These are phyloP conservation scores for Lerista edwardsae DNA, from an alignment of 2,797 vertebrate genomes.

Conservation along the genomic window DNA sequence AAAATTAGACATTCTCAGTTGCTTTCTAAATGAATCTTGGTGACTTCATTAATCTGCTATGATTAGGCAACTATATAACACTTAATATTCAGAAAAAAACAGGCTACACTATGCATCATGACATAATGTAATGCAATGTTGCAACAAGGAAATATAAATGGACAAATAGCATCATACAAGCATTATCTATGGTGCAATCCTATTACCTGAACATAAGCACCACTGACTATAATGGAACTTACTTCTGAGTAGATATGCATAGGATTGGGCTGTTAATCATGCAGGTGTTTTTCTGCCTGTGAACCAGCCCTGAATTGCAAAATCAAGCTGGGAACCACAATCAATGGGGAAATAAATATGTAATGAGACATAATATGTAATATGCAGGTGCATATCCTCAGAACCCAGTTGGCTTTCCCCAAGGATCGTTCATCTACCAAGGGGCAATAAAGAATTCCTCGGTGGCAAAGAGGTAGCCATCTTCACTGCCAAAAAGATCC, in stretches of 20 bases:
- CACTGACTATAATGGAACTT: too few species aligned
- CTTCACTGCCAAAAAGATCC: too few species aligned
- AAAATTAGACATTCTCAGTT: slow-evolving; percentile 67
- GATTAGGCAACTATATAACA: slow-evolving; percentile 58
- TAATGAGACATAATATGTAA: background rate
- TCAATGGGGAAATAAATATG: too few species aligned
- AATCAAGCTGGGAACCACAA: background rate
- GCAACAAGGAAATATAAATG: background rate
- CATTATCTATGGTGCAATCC: background rate
- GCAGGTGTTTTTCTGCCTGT: too few species aligned
- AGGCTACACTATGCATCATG: slow-evolving; percentile 36
- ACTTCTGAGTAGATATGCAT: too few species aligned
- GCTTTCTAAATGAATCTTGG: slow-evolving; percentile 67
- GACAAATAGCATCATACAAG: background rate
- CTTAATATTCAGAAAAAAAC: slow-evolving; percentile 56
- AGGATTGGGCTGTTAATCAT: too few species aligned
- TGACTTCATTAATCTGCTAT: slow-evolving; percentile 67
- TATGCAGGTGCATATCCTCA: background rate
- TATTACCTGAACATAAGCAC: too few species aligned
- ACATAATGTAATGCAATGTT: background rate
- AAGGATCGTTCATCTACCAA: background rate
- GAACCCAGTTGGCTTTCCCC: background rate
- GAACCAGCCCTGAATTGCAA: background rate
- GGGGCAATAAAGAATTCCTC: background rate
- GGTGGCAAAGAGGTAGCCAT: too few species aligned